phyloP scores from a whole-genome alignment of 2,113 vertebrate genomes.

The Centrocercus urophasianus region DNA sequence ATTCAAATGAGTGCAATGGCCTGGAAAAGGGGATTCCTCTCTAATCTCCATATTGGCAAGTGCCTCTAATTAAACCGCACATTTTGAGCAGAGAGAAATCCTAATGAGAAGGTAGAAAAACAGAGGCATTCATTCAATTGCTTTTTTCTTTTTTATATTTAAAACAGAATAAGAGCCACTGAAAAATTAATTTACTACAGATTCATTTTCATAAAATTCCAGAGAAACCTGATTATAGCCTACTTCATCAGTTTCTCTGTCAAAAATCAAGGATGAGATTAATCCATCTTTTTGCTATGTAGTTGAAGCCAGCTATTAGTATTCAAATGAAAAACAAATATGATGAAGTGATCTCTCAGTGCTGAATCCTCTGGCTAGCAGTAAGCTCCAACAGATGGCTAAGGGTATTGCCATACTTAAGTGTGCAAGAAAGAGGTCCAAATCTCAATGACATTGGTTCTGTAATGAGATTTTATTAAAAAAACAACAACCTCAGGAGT shows the following conservation, averaged over 20 bases:
- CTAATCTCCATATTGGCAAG: slow-evolving; percentile 43
- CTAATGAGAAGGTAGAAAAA: slow-evolving; percentile 43
- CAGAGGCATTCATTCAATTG: slow-evolving; percentile 43
- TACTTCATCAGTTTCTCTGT: slow-evolving; percentile 53
- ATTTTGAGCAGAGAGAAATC: slow-evolving; percentile 31
- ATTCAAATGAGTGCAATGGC: not conserved
- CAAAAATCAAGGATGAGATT: slow-evolving; percentile 50
- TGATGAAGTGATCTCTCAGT: not conserved
- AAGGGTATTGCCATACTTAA: not conserved
- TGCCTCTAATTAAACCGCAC: slow-evolving; percentile 35
- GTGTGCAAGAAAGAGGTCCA: not conserved
- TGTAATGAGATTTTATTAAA: slow-evolving; percentile 1
- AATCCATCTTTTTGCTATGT: slow-evolving; percentile 39
- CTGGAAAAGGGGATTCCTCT: slow-evolving; percentile 60
- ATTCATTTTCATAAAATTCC: slow-evolving; percentile 51
- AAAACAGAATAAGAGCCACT: slow-evolving; percentile 44
- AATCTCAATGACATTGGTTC: not conserved
- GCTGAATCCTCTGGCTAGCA: slow-evolving; percentile 14
- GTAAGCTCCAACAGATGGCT: slow-evolving; percentile 17
- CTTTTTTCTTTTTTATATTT: slow-evolving; percentile 40
- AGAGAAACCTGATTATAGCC: slow-evolving; percentile 58
- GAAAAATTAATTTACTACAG: slow-evolving; percentile 63
- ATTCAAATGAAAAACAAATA: slow-evolving; percentile 65
- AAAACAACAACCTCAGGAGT: not conserved
- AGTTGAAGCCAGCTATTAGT: slow-evolving; percentile 52